Conservation (phyloP, 2,113 vertebrate genomes). For the Equus przewalskii region DNA sequence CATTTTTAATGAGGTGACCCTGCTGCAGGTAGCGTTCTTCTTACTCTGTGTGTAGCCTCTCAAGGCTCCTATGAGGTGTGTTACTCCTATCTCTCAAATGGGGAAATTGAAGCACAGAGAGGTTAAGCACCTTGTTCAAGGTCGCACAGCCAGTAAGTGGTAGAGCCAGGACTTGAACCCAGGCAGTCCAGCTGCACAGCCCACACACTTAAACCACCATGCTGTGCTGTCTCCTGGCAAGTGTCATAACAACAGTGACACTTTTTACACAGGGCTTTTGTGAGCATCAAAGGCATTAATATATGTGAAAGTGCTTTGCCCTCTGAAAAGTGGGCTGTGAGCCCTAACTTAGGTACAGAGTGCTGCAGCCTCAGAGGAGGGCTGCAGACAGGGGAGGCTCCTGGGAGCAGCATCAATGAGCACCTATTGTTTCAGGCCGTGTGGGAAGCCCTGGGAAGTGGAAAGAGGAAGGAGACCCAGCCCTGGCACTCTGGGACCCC, state of each 20-base stretch:
- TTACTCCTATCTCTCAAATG: not conserved
- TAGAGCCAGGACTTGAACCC: not conserved
- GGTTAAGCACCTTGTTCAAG: not conserved
- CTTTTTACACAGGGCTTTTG: not conserved
- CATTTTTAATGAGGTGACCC: not conserved
- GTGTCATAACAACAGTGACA: not conserved
- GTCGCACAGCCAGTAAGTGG: not conserved
- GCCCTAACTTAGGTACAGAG: not conserved
- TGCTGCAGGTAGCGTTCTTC: not conserved
- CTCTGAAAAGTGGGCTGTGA: not conserved
- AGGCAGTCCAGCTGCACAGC: not conserved
- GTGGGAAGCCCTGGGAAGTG: not conserved
- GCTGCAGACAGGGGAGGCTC: not conserved
- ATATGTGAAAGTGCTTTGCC: not conserved
- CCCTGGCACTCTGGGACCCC: not conserved
- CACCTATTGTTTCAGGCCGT: not conserved
- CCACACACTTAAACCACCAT: not conserved
- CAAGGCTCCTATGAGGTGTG: not conserved
- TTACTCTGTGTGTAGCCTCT: not conserved
- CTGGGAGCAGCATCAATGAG: not conserved
- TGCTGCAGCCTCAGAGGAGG: not conserved
- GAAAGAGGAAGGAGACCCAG: not conserved
- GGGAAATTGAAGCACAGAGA: constrained; percentile 14
- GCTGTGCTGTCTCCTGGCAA: not conserved
- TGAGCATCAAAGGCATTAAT: not conserved